Evolutionary conservation across 2,888 invertebrate species (phyloP).

Genomic region (Cremastobaeus sp.): DNA sequence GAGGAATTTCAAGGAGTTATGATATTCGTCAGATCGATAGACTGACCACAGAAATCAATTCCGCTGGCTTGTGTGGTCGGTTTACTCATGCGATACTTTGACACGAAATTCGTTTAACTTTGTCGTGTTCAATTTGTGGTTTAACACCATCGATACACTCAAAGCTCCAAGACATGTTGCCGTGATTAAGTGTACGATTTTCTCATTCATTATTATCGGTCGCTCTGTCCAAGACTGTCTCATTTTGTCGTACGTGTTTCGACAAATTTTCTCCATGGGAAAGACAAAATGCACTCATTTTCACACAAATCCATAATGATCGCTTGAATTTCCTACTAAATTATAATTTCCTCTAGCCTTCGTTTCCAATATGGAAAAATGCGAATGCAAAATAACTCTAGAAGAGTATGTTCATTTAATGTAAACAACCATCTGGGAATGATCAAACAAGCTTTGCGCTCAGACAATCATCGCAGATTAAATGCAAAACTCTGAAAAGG

Average conservation of each 20-base stretch:
- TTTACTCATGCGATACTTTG: constrained; percentile 54
- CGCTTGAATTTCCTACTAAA: too few species aligned
- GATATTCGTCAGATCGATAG: constrained; percentile 46
- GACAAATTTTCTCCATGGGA: too few species aligned
- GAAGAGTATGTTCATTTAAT: too few species aligned
- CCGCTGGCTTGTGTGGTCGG: constrained; percentile 49
- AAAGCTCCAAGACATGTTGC: constrained; percentile 35
- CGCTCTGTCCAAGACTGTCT: too few species aligned
- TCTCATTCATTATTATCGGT: constrained; percentile 6
- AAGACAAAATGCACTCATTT: too few species aligned
- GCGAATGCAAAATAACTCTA: too few species aligned
- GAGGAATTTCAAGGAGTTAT: constrained; percentile 40
- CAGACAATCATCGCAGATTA: background rate
- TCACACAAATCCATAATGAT: too few species aligned
- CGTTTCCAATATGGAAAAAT: too few species aligned
- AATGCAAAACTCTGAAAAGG: background rate
- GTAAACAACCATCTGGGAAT: too few species aligned
- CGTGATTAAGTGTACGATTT: constrained; percentile 35
- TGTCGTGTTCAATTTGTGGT: constrained; percentile 59
- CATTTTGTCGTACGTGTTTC: too few species aligned
- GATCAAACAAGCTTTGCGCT: constrained; percentile 6
- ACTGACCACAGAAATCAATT: constrained; percentile 50
- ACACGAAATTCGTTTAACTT: constrained; percentile 60
- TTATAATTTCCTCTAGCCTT: too few species aligned
- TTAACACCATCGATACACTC: constrained; percentile 40